These are phyloP conservation scores for Thymelicus sylvestris DNA, from an alignment of 2,888 invertebrate genomes.

Conservation along the genomic window DNA sequence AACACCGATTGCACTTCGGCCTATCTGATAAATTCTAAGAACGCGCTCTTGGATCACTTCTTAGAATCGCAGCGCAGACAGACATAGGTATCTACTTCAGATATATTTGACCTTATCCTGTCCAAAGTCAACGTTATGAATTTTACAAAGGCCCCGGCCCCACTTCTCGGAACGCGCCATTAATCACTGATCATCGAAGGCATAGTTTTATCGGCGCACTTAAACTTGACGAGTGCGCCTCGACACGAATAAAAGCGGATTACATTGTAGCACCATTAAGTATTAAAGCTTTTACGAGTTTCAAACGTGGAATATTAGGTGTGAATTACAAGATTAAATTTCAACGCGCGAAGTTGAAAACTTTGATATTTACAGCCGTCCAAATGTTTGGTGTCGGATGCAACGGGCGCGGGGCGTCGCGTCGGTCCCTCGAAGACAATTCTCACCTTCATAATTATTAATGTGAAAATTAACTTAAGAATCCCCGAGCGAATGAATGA, in stretches of 20 bases:
- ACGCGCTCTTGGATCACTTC: conserved; percentile 21
- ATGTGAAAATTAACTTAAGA: conserved; percentile 35
- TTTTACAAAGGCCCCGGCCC: conserved; percentile 30
- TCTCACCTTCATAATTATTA: conserved; percentile 33
- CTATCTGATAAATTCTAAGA: conserved; percentile 28
- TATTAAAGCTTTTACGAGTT: conserved; percentile 16
- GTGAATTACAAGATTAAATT: conserved; percentile 5
- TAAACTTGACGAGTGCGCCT: conserved; percentile 30
- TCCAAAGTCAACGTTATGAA: conserved; percentile 21
- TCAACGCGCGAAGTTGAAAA: not conserved
- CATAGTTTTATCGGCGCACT: conserved; percentile 32
- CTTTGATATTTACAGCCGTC: conserved; percentile 8
- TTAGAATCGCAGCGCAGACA: conserved; percentile 13
- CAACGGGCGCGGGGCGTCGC: not conserved
- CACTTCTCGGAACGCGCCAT: conserved; percentile 33
- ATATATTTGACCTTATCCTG: conserved; percentile 21
- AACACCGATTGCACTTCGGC: conserved; percentile 21
- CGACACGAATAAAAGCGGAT: conserved; percentile 22
- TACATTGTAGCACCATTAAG: conserved; percentile 26
- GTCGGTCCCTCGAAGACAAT: conserved; percentile 4
- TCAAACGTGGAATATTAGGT: conserved; percentile 3
- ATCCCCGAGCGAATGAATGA: conserved; percentile 39
- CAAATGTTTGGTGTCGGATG: conserved; percentile 20
- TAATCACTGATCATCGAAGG: conserved; percentile 32
- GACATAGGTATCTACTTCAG: conserved; percentile 19